Evolutionary conservation across 2,113 vertebrate genomes (phyloP).

Genomic region (Camelus dromedarius): DNA sequence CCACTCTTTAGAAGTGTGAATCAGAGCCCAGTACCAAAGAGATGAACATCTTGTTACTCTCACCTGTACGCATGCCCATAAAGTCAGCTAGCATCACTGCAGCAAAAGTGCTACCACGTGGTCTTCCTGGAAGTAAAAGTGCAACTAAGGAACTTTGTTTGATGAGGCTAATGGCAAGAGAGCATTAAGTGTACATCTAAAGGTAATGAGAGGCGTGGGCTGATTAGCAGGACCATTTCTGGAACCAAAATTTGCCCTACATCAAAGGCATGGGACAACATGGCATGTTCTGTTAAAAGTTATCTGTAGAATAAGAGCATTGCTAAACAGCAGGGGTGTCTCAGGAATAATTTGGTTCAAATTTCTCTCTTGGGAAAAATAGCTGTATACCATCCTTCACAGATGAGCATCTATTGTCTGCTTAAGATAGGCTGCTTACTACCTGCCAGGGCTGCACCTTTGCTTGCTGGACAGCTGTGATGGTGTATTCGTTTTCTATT

Average conservation of each 20-base stretch:
- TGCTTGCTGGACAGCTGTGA: neutral
- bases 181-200: neutral
- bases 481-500: neutral
- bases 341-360: neutral
- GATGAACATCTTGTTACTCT: neutral
- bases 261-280: neutral
- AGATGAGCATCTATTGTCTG: neutral
- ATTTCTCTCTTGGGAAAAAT: neutral
- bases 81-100: rapidly evolving
- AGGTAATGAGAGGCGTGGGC: neutral
- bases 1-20: neutral
- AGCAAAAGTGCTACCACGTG: neutral
- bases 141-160: neutral
- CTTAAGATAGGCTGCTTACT: neutral
- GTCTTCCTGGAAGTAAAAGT: neutral
- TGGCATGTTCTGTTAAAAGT: neutral
- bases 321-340: neutral
- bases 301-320: neutral
- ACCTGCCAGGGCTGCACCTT: neutral
- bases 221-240: neutral
- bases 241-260: neutral
- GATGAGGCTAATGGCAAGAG: neutral
- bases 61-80: too few relatives aligned
- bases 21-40: neutral
- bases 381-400: neutral